These are phyloP conservation scores for Caenorhabditis brenneri DNA, from an alignment of 1,140 invertebrate genomes.

Conservation along the genomic window DNA sequence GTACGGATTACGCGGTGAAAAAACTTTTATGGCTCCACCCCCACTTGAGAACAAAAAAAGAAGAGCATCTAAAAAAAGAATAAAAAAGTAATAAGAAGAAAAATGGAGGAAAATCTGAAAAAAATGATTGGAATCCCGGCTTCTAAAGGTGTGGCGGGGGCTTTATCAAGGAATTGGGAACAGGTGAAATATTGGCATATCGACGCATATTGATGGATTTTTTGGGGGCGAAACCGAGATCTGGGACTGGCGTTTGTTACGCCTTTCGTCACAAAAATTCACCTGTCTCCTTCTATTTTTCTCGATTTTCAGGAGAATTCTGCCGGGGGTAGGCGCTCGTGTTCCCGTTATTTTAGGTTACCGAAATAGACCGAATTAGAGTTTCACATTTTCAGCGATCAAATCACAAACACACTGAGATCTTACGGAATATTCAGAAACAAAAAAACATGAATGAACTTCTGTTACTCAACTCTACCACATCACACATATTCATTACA, in stretches of 20 bases:
- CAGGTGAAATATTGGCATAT: background rate
- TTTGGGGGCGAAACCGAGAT: background rate
- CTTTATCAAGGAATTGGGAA: background rate
- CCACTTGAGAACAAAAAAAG: background rate
- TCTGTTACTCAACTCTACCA: no score
- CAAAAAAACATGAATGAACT: no score
- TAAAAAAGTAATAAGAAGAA: background rate
- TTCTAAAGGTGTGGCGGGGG: background rate
- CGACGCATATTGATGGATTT: conserved; percentile 16
- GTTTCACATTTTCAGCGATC: no score
- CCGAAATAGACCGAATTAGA: background rate
- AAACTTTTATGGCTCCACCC: background rate
- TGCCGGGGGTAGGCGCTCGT: background rate
- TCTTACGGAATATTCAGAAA: no score
- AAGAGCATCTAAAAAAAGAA: background rate
- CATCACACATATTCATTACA: background rate
- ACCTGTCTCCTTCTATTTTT: background rate
- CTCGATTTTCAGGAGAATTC: background rate
- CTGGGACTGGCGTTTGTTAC: background rate
- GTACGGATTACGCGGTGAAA: background rate
- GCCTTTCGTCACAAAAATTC: background rate
- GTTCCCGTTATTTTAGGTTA: background rate
- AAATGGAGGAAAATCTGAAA: background rate
- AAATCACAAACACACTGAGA: no score
- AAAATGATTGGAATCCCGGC: background rate